Percentiles rank a stretch among this genome's conserved stretches.
Evolutionary conservation across 2,888 invertebrate genomes (phyloP).

Genomic region (Nephrotoma guestfalica): DNA sequence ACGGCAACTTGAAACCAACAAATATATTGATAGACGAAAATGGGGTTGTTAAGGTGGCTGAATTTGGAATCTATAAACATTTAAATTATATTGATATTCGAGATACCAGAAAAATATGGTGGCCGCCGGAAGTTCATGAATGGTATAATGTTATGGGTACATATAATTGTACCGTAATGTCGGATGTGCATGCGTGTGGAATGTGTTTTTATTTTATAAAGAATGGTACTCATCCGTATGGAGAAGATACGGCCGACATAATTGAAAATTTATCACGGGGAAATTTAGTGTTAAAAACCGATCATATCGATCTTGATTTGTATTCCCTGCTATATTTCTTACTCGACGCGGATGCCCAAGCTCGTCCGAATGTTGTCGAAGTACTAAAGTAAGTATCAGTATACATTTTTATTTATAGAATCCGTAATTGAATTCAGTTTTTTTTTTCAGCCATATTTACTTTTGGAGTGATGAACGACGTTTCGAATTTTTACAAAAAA

Average conservation of each 20-base stretch:
- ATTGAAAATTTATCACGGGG: slow-evolving; percentile 23
- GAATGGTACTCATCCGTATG: slow-evolving; percentile 31
- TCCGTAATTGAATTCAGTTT: not conserved
- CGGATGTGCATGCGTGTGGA: slow-evolving; percentile 18
- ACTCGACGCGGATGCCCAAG: slow-evolving; percentile 24
- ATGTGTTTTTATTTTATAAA: slow-evolving; percentile 31
- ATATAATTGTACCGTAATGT: slow-evolving; percentile 14
- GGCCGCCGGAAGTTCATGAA: slow-evolving; percentile 17
- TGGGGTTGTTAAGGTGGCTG: slow-evolving; percentile 27
- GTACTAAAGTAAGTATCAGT: slow-evolving; percentile 24
- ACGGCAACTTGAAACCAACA: slow-evolving; percentile 33
- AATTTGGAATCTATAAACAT: slow-evolving; percentile 29
- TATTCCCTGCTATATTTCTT: slow-evolving; percentile 29
- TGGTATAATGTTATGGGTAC: slow-evolving; percentile 11
- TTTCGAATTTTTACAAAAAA: slow-evolving; percentile 17
- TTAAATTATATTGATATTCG: not conserved
- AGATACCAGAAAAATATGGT: slow-evolving; percentile 15
- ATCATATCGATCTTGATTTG: slow-evolving; percentile 17
- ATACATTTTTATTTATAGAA: not conserved
- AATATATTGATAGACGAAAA: slow-evolving; percentile 30
- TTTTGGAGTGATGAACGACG: slow-evolving; percentile 22
- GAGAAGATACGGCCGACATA: slow-evolving; percentile 24
- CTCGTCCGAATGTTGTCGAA: slow-evolving; percentile 26
- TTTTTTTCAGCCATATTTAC: slow-evolving; percentile 22
- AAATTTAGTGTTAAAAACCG: not conserved